Conservation (phyloP, 2,888 invertebrate species). For the Leptothorax acervorum region DNA sequence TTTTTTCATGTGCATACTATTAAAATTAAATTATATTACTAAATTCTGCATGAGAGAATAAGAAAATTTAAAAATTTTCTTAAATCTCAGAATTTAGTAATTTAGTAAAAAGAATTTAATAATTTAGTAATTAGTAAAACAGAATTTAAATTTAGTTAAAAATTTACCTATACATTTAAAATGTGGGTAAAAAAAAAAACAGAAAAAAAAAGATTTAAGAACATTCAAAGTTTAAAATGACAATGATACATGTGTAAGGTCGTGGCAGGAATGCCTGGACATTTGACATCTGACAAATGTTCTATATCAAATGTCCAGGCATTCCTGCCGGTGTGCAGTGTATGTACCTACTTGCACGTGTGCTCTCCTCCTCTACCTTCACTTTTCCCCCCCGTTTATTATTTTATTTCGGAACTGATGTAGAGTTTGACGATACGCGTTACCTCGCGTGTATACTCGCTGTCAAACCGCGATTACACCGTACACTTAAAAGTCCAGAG, state of each 20-base stretch:
- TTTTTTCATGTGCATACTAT: not conserved
- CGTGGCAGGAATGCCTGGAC: no score
- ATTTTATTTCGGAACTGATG: constrained; percentile 4
- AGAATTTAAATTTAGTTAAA: no score
- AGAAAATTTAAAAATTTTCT: not conserved
- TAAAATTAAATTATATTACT: not conserved
- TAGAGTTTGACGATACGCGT: not conserved
- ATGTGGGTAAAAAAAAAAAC: not conserved
- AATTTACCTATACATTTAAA: no score
- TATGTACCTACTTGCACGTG: not conserved
- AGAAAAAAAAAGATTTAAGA: not conserved
- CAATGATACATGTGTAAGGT: not conserved
- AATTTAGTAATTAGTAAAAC: no score
- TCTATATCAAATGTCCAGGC: no score
- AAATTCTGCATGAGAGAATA: not conserved
- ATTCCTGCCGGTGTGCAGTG: no score
- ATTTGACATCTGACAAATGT: no score
- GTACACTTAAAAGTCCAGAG: not conserved
- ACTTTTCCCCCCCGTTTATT: not conserved
- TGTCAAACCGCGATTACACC: not conserved
- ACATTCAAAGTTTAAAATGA: not conserved
- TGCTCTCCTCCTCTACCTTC: not conserved
- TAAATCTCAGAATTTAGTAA: no score
- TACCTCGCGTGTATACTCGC: not conserved
- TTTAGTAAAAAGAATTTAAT: no score